Evolutionary conservation across 2,888 invertebrate genomes (phyloP).

Genomic region (Habroteleia sp.): DNA sequence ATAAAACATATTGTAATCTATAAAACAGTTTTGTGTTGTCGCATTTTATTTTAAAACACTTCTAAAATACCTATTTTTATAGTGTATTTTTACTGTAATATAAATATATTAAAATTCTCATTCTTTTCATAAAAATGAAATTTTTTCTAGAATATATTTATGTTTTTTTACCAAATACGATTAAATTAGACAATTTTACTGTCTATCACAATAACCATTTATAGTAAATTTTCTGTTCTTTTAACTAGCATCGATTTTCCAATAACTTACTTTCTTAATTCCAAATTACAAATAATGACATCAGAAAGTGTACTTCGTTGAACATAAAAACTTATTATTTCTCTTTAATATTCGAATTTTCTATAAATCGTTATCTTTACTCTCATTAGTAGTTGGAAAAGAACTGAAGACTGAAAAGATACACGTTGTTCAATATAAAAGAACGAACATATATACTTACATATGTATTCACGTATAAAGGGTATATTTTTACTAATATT

Average conservation of each 20-base stretch:
- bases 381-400: conserved; percentile 19
- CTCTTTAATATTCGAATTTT: neutral
- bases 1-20: too few relatives aligned
- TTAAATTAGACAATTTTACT: too few relatives aligned
- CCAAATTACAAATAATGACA: conserved; percentile 19
- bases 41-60: too few relatives aligned
- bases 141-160: too few relatives aligned
- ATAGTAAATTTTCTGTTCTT: conserved; percentile 29
- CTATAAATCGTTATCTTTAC: conserved; percentile 20
- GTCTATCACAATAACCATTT: conserved; percentile 36
- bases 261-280: conserved; percentile 14
- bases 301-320: neutral
- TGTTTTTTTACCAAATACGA: too few relatives aligned
- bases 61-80: too few relatives aligned
- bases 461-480: neutral
- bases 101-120: too few relatives aligned
- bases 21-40: too few relatives aligned
- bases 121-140: too few relatives aligned
- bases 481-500: conserved; percentile 1
- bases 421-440: neutral
- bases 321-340: conserved; percentile 5
- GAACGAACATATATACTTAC: neutral
- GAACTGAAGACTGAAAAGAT: too few relatives aligned
- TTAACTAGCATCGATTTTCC: conserved; percentile 37
- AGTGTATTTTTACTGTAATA: too few relatives aligned